Base-by-base conservation (phyloP, 2,797 vertebrate genomes). In the Geotrypetes seraphini region DNA sequence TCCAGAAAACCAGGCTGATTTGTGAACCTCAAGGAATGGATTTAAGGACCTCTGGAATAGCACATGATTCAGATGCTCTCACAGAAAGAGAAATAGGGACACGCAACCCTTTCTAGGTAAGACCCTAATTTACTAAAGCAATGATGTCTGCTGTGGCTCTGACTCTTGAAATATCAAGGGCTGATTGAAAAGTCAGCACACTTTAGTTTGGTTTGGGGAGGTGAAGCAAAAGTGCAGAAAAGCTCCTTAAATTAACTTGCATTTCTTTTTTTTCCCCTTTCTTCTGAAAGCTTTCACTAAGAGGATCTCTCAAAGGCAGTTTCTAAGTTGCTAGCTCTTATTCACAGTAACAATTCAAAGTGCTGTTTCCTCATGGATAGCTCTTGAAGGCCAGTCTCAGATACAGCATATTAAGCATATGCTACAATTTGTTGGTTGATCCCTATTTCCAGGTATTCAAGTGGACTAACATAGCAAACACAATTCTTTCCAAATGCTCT, bases 301-400 rank as follows among this genome's bases (percentile, higher is more conserved):
- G 59, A 66, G 63, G 52, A 60, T 63, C 35, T 34, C 23, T 22
- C 31, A 43, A 37, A 40, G 31, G 52, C 56, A 42, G 36, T 12
- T 24, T 30, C 31, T 39, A 25, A 25, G 17, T 80, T 80, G 62
- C 52, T 73, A 69, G 53, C 59, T 72, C 69, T 73, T 81, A 64
- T 71, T 81, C 75, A 59, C 57, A 71, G 60, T 66, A 65, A 66
- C 7, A 53, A 27, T 49, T 57, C 65, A n/a, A n/a, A n/a, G n/a
- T n/a, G n/a, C n/a, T n/a, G n/a, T n/a, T n/a, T n/a, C n/a, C n/a
- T n/a, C n/a, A n/a, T n/a, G n/a, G n/a, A n/a, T n/a, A n/a, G n/a
- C n/a, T n/a, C n/a, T n/a, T n/a, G n/a, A n/a, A n/a, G n/a, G n/a
- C n/a, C n/a, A n/a, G n/a, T n/a, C n/a, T n/a, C n/a, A n/a, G n/a